Conservation (phyloP, 2,888 invertebrate species). For the Scaeva pyrastri region DNA sequence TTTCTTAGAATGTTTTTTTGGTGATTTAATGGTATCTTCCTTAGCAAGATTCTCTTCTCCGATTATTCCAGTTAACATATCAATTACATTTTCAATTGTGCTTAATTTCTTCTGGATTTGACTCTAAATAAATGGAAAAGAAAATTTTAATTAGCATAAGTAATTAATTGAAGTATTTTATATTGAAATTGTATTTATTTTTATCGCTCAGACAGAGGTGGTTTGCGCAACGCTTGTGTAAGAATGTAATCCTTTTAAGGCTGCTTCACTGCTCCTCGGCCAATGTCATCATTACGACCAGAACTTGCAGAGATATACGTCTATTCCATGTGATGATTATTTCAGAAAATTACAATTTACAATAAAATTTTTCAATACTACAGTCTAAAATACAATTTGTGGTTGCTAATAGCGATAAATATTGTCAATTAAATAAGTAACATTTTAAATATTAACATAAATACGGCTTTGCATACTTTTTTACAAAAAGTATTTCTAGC, state of each 20-base stretch:
- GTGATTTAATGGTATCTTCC: constrained; percentile 67
- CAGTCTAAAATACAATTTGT: constrained; percentile 58
- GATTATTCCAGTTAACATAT: constrained; percentile 93
- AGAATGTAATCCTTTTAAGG: constrained; percentile 54
- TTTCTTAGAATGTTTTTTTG: constrained; percentile 63
- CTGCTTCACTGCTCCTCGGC: constrained; percentile 53
- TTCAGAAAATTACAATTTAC: constrained; percentile 62
- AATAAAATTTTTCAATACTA: constrained; percentile 56
- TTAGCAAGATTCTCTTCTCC: constrained; percentile 87
- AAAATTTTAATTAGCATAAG: constrained; percentile 42
- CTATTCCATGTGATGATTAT: constrained; percentile 39
- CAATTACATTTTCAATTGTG: constrained; percentile 94
- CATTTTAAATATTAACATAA: not conserved
- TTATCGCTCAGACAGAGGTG: constrained; percentile 66
- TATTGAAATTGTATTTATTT: constrained; percentile 73
- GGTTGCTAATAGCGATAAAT: constrained; percentile 27
- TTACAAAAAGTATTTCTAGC: constrained; percentile 55
- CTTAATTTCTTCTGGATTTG: constrained; percentile 84
- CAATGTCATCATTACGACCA: constrained; percentile 52
- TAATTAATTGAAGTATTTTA: constrained; percentile 60
- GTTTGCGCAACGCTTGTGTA: constrained; percentile 61
- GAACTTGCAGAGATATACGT: constrained; percentile 44
- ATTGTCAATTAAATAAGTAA: constrained; percentile 52
- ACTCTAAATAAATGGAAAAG: constrained; percentile 78
- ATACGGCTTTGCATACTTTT: not conserved